These are phyloP conservation scores for Heliocidaris tuberculata DNA, from an alignment of 35 echinoderm and acorn worm genomes.

Conservation along the genomic window DNA sequence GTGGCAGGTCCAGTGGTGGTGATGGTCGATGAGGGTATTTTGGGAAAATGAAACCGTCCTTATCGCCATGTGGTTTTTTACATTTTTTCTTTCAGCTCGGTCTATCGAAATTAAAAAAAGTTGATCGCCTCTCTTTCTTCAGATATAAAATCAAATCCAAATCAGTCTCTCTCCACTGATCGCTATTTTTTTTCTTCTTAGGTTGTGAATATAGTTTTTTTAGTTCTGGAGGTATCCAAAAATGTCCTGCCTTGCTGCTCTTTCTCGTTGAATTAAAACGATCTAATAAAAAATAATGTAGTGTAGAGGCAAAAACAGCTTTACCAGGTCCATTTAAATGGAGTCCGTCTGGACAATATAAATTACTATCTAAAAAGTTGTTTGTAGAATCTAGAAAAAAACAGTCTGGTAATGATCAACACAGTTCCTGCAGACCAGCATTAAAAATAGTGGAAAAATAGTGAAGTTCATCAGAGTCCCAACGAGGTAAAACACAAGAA, in stretches of 20 bases:
- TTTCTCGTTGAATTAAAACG: neutral
- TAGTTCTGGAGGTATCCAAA: neutral
- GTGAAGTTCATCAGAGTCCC: slow-evolving; percentile 15
- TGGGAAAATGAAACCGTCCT: neutral
- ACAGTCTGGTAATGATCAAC: neutral
- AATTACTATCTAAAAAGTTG: neutral
- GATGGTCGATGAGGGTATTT: neutral
- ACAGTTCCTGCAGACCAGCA: neutral
- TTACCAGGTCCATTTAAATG: neutral
- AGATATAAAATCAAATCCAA: neutral
- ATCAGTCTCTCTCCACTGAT: neutral
- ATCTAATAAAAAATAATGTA: neutral
- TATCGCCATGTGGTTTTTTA: neutral
- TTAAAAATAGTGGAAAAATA: neutral
- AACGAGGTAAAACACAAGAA: neutral
- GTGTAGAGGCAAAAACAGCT: neutral
- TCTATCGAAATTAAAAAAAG: neutral
- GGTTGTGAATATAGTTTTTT: neutral
- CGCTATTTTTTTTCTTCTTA: neutral
- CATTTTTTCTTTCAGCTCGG: neutral
- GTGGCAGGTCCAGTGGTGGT: neutral
- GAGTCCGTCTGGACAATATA: neutral
- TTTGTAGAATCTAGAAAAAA: neutral
- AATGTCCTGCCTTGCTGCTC: neutral
- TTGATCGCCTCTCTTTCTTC: neutral